These are phyloP conservation scores for Thelaira solivaga DNA, from an alignment of 2,888 invertebrate species.

Conservation along the genomic window DNA sequence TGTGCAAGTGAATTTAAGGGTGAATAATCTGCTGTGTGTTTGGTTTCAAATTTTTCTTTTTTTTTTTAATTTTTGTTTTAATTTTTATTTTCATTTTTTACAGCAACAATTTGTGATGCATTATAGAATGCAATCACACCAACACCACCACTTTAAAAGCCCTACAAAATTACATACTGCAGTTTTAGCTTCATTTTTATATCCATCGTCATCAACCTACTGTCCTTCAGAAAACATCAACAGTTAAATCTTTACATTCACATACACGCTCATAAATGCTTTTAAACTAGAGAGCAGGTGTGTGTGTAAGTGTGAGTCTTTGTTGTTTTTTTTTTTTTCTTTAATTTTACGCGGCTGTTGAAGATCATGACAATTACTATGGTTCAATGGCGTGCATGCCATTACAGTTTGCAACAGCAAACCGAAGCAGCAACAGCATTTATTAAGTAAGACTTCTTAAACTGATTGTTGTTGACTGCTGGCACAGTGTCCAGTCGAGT, in stretches of 20 bases:
- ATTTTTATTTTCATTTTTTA: conserved; percentile 25
- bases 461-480: background rate
- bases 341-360: conserved; percentile 16
- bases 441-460: conserved; percentile 25
- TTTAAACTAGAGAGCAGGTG: background rate
- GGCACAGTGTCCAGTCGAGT: too few relatives aligned
- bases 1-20: conserved; percentile 15
- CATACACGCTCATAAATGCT: background rate
- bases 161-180: conserved; percentile 16
- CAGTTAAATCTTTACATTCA: background rate
- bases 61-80: background rate
- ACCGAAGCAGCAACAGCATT: background rate
- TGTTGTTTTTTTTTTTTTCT: conserved; percentile 10
- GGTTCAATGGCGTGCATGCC: conserved; percentile 25
- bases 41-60: background rate
- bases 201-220: conserved; percentile 31
- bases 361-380: conserved; percentile 40
- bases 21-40: background rate
- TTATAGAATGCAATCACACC: background rate
- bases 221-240: background rate
- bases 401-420: too few relatives aligned
- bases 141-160: background rate
- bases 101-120: conserved; percentile 43
- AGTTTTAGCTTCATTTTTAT: conserved; percentile 37
- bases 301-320: background rate